phyloP scores from a whole-genome alignment of 2,113 vertebrate genomes.

The Girardinichthys multiradiatus region DNA sequence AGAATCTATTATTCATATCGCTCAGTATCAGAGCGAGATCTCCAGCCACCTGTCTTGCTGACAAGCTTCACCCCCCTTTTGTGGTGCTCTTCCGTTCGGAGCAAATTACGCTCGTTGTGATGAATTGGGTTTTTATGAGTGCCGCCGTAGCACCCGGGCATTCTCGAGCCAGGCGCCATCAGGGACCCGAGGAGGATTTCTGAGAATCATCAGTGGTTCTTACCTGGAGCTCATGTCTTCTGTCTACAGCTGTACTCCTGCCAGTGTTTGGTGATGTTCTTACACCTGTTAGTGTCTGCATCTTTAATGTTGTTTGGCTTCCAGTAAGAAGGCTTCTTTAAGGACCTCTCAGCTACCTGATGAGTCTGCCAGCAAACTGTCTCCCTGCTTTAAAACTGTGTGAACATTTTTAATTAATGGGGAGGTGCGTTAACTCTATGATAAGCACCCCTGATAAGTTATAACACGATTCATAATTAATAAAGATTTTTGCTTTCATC shows the following conservation, averaged over 20 bases:
- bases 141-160: conserved; percentile 91
- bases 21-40: conserved; percentile 99
- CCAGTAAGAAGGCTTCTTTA: conserved; percentile 48
- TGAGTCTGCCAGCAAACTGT: conserved; percentile 57
- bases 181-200: conserved; percentile 79
- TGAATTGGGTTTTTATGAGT: conserved; percentile 99
- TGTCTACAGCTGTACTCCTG: conserved; percentile 30
- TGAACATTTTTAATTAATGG: conserved; percentile 96
- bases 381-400: conserved; percentile 86
- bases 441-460: conserved; percentile 90
- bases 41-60: conserved; percentile 99
- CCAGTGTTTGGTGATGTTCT: conserved; percentile 31
- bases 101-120: conserved; percentile 99
- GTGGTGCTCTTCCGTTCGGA: conserved; percentile 97
- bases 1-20: conserved; percentile 99
- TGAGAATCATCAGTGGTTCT: conserved; percentile 43
- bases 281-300: conserved; percentile 42
- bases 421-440: conserved; percentile 89
- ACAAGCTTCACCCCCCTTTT: conserved; percentile 94
- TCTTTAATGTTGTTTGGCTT: conserved; percentile 47
- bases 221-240: conserved; percentile 44
- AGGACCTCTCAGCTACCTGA: conserved; percentile 69
- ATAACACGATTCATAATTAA: conserved; percentile 99
- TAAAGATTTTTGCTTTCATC: conserved; percentile 99
- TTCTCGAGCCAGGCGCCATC: conserved; percentile 91